These are phyloP conservation scores for Horisme vitalbata DNA, from an alignment of 2,888 invertebrate species.

Conservation along the genomic window DNA sequence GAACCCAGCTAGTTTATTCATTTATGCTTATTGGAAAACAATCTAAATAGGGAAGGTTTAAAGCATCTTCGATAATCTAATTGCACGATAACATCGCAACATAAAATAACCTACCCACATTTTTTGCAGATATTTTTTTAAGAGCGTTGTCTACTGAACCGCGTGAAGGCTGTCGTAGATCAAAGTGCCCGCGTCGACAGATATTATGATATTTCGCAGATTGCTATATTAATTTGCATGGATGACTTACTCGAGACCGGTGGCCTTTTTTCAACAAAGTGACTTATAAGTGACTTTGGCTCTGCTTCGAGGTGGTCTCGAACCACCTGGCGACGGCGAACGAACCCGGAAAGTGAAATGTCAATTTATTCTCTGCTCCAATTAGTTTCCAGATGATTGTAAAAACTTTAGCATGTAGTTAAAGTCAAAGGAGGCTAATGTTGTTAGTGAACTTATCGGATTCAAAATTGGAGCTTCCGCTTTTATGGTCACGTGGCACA, in stretches of 20 bases:
- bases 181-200: slow-evolving; percentile 73
- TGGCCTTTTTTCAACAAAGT: slow-evolving; percentile 69
- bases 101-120: slow-evolving; percentile 10
- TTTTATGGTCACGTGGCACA: slow-evolving; percentile 55
- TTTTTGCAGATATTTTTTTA: slow-evolving; percentile 17
- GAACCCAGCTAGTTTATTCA: not conserved
- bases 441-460: slow-evolving; percentile 49
- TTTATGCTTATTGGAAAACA: no score
- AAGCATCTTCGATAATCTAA: no score
- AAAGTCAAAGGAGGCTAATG: slow-evolving; percentile 36
- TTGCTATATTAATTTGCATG: slow-evolving; percentile 73
- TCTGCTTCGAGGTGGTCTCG: slow-evolving; percentile 71
- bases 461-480: slow-evolving; percentile 51
- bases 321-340: slow-evolving; percentile 48
- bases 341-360: slow-evolving; percentile 71
- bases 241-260: slow-evolving; percentile 66
- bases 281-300: slow-evolving; percentile 76
- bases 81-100: slow-evolving; percentile 7
- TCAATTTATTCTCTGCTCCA: slow-evolving; percentile 55
- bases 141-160: slow-evolving; percentile 7
- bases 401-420: slow-evolving; percentile 27
- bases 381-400: slow-evolving; percentile 25
- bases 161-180: slow-evolving; percentile 44
- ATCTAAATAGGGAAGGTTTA: no score
- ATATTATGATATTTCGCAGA: slow-evolving; percentile 75